Evolutionary conservation across 1,140 invertebrate species (phyloP), one percentile per base, ranked within the genome.

Genomic region (Drosophila nebulosa): DNA sequence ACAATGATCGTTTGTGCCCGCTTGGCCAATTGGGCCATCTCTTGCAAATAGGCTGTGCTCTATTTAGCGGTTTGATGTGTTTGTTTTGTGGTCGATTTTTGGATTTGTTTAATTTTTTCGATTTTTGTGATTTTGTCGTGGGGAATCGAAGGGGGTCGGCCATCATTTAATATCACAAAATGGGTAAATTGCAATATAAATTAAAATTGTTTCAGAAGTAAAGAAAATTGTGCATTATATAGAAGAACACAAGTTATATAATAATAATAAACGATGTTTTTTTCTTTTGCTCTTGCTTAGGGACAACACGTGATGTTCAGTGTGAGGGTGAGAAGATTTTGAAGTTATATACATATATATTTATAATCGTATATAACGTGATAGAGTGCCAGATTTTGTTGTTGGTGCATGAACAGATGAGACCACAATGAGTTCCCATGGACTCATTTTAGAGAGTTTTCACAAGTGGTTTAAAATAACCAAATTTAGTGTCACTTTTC

Each of bases 1-100:
- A 90, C 77, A 73, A 91, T 73, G 67, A 91, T 89, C 36, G 90
- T 85, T 79, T 91, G 89, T 36, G 79, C 78, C 52, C 89, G 74
- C 74, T 90, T 90, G 58, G 86, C 74, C 69, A 90, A 55, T 60
- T 69, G 69, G 58, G 90, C 90, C 86, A 89, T 90, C 64, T 91
- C 91, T 77, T 90, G 89, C 52, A 91, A 77, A 78, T 91, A 91
- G 24, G 68, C 71, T 70, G 74, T 64, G 56, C 85, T 69, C 90
- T 91, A 71, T 35, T 42, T 60, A 50, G 68, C 21, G 27, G 26
- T 16, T 53, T 46, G 16, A 30, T 63, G 62, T 42, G 55, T 52
- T 52, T 51, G 52, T 57, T 21, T 51, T 46, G 46, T n/a, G n/a
- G n/a, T n/a, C n/a, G n/a, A n/a, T 62, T 30, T 67, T 62, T 70